Evolutionary conservation across 2,113 vertebrate genomes (phyloP).

Genomic region (Lethenteron reissneri): DNA sequence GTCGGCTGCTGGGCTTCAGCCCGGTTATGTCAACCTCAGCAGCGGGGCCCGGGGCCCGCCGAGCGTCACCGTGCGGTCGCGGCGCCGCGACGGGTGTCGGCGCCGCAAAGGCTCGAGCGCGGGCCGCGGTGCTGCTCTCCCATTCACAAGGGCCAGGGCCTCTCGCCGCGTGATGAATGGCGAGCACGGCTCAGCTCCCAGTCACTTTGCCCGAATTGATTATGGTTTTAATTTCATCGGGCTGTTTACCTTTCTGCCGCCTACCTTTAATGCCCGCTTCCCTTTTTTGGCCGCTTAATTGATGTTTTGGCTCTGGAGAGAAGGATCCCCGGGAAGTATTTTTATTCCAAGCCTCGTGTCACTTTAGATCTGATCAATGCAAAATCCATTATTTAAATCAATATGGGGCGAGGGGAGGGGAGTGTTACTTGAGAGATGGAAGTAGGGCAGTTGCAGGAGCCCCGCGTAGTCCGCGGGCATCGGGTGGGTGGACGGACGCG

Average conservation of each 20-base stretch:
- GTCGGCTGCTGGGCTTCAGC: no score
- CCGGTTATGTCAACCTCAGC: no score
- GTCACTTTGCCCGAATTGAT: conserved; percentile 6
- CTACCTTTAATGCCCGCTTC: conserved; percentile 4
- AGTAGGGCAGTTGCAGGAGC: neutral
- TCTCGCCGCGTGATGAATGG: neutral
- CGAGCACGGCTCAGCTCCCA: neutral
- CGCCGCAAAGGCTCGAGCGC: no score
- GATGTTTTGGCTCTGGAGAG: conserved; percentile 1
- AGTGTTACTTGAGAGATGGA: conserved; percentile 5
- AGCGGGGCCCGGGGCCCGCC: no score
- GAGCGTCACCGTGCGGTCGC: no score
- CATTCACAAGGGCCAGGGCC: no score
- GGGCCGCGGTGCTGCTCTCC: no score
- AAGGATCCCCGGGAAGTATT: neutral
- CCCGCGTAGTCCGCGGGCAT: no score
- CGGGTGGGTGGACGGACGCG: no score
- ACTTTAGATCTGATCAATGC: conserved; percentile 5
- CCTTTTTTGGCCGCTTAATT: conserved; percentile 5
- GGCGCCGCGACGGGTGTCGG: no score
- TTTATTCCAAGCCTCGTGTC: conserved; percentile 4
- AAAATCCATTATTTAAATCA: conserved; percentile 6
- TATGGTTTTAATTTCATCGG: conserved; percentile 6
- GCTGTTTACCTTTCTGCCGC: conserved; percentile 6
- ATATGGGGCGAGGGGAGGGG: neutral